Conservation (phyloP, 37 sponge, comb jelly and placozoan genomes). For the Mnemiopsis leidyi region DNA sequence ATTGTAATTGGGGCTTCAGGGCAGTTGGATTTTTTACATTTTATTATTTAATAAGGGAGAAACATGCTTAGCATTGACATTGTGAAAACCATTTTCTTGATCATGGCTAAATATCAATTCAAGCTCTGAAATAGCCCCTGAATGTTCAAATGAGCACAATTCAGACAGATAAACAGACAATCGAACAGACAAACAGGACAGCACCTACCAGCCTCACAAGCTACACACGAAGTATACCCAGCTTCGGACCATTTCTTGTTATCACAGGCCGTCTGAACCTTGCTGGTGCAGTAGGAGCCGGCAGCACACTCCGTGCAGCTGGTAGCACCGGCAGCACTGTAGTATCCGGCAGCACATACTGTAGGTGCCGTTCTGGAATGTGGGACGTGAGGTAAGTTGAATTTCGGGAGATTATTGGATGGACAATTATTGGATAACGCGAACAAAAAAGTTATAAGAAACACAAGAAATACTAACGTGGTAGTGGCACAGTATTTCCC, state of each 20-base stretch:
- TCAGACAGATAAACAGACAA: too few relatives aligned
- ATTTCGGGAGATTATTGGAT: neutral
- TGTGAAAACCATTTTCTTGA: too few relatives aligned
- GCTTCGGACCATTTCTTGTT: neutral
- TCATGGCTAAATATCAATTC: too few relatives aligned
- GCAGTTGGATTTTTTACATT: too few relatives aligned
- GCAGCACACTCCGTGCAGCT: slow-evolving; percentile 30
- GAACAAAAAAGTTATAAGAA: neutral
- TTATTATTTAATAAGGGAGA: too few relatives aligned
- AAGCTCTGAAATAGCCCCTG: too few relatives aligned
- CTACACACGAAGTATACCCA: neutral
- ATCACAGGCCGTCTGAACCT: neutral
- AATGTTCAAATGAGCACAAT: too few relatives aligned
- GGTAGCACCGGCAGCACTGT: slow-evolving; percentile 11
- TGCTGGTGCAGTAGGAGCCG: slow-evolving; percentile 2
- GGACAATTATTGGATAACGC: neutral
- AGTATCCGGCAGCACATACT: neutral
- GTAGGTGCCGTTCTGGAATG: neutral
- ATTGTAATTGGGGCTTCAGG: too few relatives aligned
- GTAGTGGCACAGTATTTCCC: slow-evolving; percentile 65
- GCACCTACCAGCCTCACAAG: neutral
- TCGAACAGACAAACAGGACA: too few relatives aligned
- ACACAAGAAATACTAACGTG: too few relatives aligned
- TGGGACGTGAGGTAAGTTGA: neutral
- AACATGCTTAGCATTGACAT: too few relatives aligned